Percentiles rank a stretch among this genome's conserved stretches.
Conservation (phyloP, 2,797 vertebrate genomes). For the Myiothlypis coronata region DNA sequence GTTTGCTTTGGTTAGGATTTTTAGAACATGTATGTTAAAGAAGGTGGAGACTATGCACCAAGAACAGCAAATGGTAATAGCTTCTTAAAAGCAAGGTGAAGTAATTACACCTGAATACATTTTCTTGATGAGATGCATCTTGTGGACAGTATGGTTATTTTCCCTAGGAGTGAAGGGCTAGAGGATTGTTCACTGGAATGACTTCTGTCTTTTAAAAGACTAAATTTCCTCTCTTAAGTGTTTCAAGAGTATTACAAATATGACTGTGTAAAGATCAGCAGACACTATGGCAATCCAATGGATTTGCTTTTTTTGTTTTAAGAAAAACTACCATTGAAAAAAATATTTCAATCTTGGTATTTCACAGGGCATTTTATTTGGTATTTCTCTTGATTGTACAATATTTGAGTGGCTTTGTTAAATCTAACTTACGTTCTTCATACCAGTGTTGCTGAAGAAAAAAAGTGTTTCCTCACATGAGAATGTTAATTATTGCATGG, state of each 20-base stretch:
- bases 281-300: background rate
- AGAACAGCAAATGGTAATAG: background rate
- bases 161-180: background rate
- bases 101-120: background rate
- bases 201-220: background rate
- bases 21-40: background rate
- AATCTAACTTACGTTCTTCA: background rate
- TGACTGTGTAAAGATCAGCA: background rate
- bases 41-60: background rate
- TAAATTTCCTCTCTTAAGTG: background rate
- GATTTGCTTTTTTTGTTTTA: background rate
- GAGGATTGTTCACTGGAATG: background rate
- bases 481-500: background rate
- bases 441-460: background rate
- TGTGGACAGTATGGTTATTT: background rate
- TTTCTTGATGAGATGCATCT: background rate
- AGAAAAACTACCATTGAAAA: background rate
- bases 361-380: background rate
- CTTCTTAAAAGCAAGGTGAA: background rate
- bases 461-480: background rate
- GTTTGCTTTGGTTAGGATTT: background rate
- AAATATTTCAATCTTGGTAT: background rate
- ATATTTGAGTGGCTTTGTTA: background rate
- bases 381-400: background rate
- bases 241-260: background rate